These are phyloP conservation scores for Neria commutata DNA, from an alignment of 2,888 invertebrate species.

Conservation along the genomic window DNA sequence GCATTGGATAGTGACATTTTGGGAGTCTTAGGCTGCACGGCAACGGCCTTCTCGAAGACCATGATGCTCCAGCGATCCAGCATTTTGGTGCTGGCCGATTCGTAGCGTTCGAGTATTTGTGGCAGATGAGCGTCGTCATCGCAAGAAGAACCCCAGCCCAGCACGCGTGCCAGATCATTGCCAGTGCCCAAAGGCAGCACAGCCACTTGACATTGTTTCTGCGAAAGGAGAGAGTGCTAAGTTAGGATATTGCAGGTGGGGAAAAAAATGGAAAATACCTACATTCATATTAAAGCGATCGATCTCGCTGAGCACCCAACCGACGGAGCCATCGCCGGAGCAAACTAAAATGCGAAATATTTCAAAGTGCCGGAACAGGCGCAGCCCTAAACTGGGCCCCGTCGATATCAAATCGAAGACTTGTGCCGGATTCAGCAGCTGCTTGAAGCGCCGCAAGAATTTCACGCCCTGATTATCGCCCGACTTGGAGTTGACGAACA, in stretches of 20 bases:
- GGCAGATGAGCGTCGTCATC: constrained; percentile 94
- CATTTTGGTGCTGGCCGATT: constrained; percentile 97
- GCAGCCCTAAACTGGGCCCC: constrained; percentile 81
- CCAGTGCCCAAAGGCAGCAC: constrained; percentile 95
- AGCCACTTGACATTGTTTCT: constrained; percentile 94
- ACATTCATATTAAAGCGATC: constrained; percentile 95
- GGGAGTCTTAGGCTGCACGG: constrained; percentile 64
- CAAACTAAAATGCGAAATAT: constrained; percentile 95
- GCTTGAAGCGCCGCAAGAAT: constrained; percentile 92
- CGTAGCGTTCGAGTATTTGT: constrained; percentile 89
- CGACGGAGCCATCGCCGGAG: constrained; percentile 97
- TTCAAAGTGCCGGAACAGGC: constrained; percentile 92
- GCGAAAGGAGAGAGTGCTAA: neutral
- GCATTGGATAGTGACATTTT: constrained; percentile 64
- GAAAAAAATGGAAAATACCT: constrained; percentile 60
- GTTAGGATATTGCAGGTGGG: neutral
- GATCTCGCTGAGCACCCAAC: constrained; percentile 96
- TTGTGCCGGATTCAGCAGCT: constrained; percentile 94
- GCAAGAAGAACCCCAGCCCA: constrained; percentile 96
- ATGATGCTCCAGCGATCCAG: constrained; percentile 97
- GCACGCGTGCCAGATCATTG: constrained; percentile 92
- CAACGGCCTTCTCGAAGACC: constrained; percentile 82
- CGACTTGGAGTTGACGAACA: constrained; percentile 97
- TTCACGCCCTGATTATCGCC: constrained; percentile 98
- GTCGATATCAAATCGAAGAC: constrained; percentile 95